Evolutionary conservation across 2,797 vertebrate species (phyloP).

Genomic region (Enteromius paludinosus): DNA sequence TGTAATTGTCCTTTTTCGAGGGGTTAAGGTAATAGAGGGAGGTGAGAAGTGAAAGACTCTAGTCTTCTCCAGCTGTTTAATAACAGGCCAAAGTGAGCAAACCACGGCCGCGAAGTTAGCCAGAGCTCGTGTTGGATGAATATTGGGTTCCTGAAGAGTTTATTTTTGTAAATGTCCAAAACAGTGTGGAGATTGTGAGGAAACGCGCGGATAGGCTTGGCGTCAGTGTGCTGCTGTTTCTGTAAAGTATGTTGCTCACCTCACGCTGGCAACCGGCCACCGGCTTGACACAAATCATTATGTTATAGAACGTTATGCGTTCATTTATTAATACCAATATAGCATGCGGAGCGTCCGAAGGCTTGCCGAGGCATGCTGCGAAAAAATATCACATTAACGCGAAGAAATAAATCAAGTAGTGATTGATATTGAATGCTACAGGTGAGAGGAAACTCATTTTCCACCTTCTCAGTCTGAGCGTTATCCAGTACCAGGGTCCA

Average conservation of each 20-base stretch:
- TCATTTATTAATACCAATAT: constrained; percentile 39
- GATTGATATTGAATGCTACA: constrained; percentile 34
- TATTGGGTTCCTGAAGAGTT: constrained; percentile 59
- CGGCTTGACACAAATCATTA: constrained; percentile 33
- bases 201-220: constrained; percentile 43
- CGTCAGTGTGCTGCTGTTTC: constrained; percentile 44
- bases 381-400: neutral
- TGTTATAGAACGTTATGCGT: constrained; percentile 39
- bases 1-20: constrained; percentile 80
- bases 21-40: constrained; percentile 74
- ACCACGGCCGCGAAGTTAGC: constrained; percentile 55
- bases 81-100: constrained; percentile 63
- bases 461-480: constrained; percentile 1
- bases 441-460: constrained; percentile 28
- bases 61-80: constrained; percentile 70
- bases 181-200: constrained; percentile 59
- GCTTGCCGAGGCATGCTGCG: constrained; percentile 8
- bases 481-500: neutral
- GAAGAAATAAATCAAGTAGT: constrained; percentile 27
- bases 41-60: constrained; percentile 64
- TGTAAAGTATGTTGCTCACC: constrained; percentile 40
- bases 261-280: constrained; percentile 38
- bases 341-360: constrained; percentile 1
- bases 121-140: constrained; percentile 55
- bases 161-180: constrained; percentile 59